Conservation (phyloP, 2,888 invertebrate species). For the Erebia epiphron region DNA sequence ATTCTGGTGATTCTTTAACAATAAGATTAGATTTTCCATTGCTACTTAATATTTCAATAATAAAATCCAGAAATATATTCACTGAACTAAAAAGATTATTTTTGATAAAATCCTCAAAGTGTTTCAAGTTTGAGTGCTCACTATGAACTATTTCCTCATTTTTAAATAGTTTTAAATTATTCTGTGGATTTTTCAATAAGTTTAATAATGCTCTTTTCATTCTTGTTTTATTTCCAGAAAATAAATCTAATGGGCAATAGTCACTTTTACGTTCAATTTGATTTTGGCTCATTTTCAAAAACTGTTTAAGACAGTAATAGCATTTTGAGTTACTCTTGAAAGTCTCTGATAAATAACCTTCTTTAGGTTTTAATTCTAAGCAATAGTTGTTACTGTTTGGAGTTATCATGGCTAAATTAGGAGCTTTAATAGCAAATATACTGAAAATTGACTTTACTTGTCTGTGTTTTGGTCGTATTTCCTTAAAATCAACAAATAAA, state of each 20-base stretch:
- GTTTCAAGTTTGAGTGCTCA: slow-evolving; percentile 50
- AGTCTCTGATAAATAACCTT: slow-evolving; percentile 79
- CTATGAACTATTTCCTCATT: slow-evolving; percentile 57
- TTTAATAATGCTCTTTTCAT: slow-evolving; percentile 80
- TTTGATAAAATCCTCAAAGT: slow-evolving; percentile 50
- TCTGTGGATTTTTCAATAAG: slow-evolving; percentile 83
- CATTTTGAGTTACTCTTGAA: slow-evolving; percentile 71
- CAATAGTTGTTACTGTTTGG: slow-evolving; percentile 68
- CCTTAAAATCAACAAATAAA: slow-evolving; percentile 55
- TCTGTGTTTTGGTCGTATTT: slow-evolving; percentile 65
- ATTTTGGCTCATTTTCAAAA: slow-evolving; percentile 77
- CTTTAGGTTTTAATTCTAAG: slow-evolving; percentile 87
- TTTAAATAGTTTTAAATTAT: slow-evolving; percentile 85
- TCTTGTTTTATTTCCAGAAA: slow-evolving; percentile 83
- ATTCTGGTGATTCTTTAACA: slow-evolving; percentile 38
- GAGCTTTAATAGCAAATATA: slow-evolving; percentile 71
- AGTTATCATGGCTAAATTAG: slow-evolving; percentile 65
- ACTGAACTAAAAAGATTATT: slow-evolving; percentile 49
- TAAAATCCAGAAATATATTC: slow-evolving; percentile 60
- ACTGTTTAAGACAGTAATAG: slow-evolving; percentile 83
- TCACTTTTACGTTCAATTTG: slow-evolving; percentile 77
- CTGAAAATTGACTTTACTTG: slow-evolving; percentile 67
- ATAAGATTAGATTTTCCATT: slow-evolving; percentile 37
- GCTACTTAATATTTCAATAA: slow-evolving; percentile 57
- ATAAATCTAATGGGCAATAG: slow-evolving; percentile 89